These are phyloP conservation scores for Brachionus asplanchnoidis DNA, from an alignment of 1,140 invertebrate genomes.

Conservation along the genomic window DNA sequence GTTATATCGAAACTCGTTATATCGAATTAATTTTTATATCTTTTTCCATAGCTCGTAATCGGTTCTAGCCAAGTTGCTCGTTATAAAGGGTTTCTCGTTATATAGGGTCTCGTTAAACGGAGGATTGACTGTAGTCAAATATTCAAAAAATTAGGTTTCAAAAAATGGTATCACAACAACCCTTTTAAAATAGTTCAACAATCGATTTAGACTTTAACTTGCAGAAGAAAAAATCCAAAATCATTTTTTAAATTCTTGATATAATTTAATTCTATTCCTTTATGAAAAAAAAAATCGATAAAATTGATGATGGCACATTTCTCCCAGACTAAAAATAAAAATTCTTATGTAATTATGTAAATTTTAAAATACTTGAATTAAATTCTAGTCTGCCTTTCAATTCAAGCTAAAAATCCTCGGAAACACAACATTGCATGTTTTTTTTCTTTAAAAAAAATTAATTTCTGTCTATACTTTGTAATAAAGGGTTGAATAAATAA, in stretches of 20 bases:
- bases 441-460: not conserved
- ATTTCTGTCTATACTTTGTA: not conserved
- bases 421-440: not conserved
- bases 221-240: not conserved
- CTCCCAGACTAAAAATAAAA: not conserved
- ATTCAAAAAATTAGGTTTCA: no score
- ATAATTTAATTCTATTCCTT: no score
- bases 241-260: not conserved
- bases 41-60: no score
- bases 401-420: not conserved
- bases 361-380: not conserved
- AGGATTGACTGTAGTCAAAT: no score
- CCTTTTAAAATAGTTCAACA: no score
- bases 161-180: no score
- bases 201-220: no score
- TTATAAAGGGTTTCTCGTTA: no score
- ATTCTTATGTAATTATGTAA: not conserved
- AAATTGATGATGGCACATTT: not conserved
- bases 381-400: not conserved
- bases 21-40: no score
- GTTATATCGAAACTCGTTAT: no score
- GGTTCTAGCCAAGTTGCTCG: no score
- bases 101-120: no score
- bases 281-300: not conserved
- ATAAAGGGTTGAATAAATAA: not conserved